phyloP scores from a whole-genome alignment of 2,888 invertebrate species.

The Gastrophysa polygoni region DNA sequence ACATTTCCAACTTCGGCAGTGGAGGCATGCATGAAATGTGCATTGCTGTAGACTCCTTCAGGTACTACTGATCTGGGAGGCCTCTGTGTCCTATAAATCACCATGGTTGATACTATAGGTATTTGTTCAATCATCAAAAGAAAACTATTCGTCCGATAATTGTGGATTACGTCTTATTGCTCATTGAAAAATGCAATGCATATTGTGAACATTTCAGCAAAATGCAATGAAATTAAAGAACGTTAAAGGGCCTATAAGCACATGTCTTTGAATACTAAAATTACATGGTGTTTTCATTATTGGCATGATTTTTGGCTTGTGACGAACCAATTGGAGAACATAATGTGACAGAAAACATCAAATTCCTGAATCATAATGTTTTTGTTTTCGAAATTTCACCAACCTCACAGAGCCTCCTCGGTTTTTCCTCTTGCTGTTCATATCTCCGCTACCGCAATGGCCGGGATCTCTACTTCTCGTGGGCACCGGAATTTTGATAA shows the following conservation, averaged over 20 bases:
- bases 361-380: slow-evolving; percentile 15
- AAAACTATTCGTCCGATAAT: no score
- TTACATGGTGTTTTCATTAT: neutral
- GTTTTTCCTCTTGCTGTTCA: slow-evolving; percentile 85
- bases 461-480: slow-evolving; percentile 82
- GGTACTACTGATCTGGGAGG: slow-evolving; percentile 68
- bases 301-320: neutral
- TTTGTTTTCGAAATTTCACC: slow-evolving; percentile 44
- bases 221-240: neutral
- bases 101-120: neutral
- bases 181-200: no score
- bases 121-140: no score
- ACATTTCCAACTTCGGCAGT: slow-evolving; percentile 84
- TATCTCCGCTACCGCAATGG: slow-evolving; percentile 72
- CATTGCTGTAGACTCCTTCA: slow-evolving; percentile 90
- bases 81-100: slow-evolving; percentile 67
- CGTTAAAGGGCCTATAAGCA: no score
- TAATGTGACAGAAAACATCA: neutral
- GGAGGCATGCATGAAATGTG: slow-evolving; percentile 88
- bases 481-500: slow-evolving; percentile 84
- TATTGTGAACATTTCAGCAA: neutral
- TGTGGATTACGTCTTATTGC: no score
- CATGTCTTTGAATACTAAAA: neutral
- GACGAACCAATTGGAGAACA: no score
- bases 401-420: slow-evolving; percentile 80